These are phyloP conservation scores for Carduelis carduelis DNA, from an alignment of 2,797 vertebrate genomes.

Conservation along the genomic window DNA sequence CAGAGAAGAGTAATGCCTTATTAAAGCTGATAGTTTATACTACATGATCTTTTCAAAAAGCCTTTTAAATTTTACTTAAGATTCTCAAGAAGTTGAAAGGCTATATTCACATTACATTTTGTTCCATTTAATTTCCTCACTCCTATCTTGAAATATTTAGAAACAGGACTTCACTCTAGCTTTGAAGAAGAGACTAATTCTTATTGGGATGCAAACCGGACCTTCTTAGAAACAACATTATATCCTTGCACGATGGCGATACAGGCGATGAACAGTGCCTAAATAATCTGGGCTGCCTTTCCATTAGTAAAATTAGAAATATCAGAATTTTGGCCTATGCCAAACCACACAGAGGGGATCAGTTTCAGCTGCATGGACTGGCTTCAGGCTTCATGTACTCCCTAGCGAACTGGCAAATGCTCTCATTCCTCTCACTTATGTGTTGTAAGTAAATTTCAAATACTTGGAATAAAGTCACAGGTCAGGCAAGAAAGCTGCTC, in stretches of 20 bases:
- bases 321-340: background rate
- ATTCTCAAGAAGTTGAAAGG: background rate
- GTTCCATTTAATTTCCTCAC: background rate
- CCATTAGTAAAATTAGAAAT: background rate
- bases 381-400: background rate
- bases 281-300: background rate
- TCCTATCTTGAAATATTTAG: background rate
- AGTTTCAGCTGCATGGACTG: background rate
- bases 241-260: background rate
- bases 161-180: background rate
- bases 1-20: background rate
- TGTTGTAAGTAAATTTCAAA: background rate
- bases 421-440: background rate
- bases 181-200: background rate
- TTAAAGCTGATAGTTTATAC: conserved; percentile 21
- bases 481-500: background rate
- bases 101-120: background rate
- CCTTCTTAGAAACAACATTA: background rate
- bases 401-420: background rate
- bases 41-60: conserved; percentile 18
- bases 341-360: background rate
- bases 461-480: background rate
- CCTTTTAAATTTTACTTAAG: conserved; percentile 14
- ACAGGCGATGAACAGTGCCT: rapidly evolving
- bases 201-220: background rate